Conservation (phyloP, 2,113 vertebrate species). For the Talpa occidentalis region DNA sequence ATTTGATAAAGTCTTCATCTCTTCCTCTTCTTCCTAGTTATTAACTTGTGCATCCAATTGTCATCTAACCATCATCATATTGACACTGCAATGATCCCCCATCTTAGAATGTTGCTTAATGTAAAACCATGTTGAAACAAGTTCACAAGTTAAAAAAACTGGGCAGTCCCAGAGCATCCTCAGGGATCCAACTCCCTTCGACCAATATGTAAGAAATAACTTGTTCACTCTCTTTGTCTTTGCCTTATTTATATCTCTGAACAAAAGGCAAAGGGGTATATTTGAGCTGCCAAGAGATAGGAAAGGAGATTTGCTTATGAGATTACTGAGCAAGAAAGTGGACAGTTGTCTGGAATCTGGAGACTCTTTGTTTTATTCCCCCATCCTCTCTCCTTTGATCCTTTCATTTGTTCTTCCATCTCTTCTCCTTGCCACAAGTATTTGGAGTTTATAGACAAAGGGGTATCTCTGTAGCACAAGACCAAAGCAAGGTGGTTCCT, state of each 20-base stretch:
- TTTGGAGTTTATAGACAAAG: no score
- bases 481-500: not conserved
- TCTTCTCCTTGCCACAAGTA: no score
- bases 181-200: not conserved
- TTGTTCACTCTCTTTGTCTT: not conserved
- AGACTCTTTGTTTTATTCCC: not conserved
- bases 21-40: not conserved
- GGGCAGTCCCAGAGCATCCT: not conserved
- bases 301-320: not conserved
- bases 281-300: not conserved
- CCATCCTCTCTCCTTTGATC: not conserved
- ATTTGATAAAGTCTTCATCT: not conserved
- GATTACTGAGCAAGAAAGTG: not conserved
- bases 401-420: not conserved
- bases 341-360: not conserved
- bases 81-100: not conserved
- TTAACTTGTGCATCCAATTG: accelerated
- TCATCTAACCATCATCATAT: not conserved
- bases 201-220: not conserved
- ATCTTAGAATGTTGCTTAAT: not conserved
- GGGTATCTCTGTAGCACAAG: not conserved
- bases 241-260: not conserved
- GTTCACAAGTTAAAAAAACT: not conserved
- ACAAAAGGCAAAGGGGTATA: not conserved
- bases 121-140: not conserved